These are phyloP conservation scores for Bhutanitis thaidina DNA, from an alignment of 2,888 invertebrate species.

Conservation along the genomic window DNA sequence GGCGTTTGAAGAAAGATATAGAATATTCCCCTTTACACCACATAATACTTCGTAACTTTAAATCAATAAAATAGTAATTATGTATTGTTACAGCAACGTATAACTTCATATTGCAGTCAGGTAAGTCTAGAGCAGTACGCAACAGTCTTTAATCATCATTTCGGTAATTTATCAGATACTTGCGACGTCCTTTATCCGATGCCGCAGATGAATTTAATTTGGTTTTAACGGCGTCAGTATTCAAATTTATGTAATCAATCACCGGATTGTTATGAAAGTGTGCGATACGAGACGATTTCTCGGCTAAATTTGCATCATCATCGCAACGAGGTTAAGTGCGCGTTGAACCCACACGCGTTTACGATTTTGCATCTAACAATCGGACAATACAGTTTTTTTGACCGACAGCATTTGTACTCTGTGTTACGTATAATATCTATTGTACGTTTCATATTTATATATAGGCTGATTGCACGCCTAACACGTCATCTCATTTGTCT, in stretches of 20 bases:
- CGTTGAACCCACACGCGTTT: constrained; percentile 34
- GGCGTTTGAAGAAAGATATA: too few relatives aligned
- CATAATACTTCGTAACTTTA: background rate
- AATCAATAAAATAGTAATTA: constrained; percentile 39
- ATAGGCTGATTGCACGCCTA: too few relatives aligned
- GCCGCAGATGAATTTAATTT: constrained; percentile 74
- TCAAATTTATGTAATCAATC: constrained; percentile 78
- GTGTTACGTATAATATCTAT: constrained; percentile 10
- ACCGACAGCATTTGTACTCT: constrained; percentile 8
- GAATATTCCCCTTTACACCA: too few relatives aligned
- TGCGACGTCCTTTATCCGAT: constrained; percentile 67
- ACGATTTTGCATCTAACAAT: constrained; percentile 22
- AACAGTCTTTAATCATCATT: constrained; percentile 67
- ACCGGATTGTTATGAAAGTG: constrained; percentile 76
- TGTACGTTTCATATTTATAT: background rate
- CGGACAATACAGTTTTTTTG: constrained; percentile 18
- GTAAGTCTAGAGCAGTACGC: constrained; percentile 38
- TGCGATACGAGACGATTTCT: constrained; percentile 71
- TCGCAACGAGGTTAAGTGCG: constrained; percentile 54
- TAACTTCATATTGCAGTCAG: constrained; percentile 29
- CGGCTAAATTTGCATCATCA: constrained; percentile 70
- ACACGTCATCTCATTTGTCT: too few relatives aligned
- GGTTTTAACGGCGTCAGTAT: constrained; percentile 71
- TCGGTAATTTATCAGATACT: constrained; percentile 69
- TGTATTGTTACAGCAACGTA: constrained; percentile 32